These are phyloP conservation scores for Anthoscopus minutus DNA, from an alignment of 2,113 vertebrate species.

Conservation along the genomic window DNA sequence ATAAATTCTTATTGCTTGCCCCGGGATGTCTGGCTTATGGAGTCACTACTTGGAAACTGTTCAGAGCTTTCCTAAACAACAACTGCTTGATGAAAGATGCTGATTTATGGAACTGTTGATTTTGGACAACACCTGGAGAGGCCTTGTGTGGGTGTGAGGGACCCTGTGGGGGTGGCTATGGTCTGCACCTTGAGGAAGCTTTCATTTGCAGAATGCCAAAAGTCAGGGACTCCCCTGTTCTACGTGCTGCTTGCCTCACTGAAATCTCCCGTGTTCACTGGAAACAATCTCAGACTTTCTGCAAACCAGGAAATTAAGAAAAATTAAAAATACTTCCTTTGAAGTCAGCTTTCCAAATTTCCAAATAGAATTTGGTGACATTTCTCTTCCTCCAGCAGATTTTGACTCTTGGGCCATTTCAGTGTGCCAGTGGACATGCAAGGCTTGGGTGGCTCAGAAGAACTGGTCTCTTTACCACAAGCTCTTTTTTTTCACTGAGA, in stretches of 20 bases:
- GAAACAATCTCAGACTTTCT: neutral
- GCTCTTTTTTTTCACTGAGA: neutral
- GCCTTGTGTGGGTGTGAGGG: neutral
- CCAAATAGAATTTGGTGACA: neutral
- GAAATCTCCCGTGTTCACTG: neutral
- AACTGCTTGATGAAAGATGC: neutral
- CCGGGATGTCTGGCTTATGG: neutral
- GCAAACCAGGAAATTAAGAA: neutral
- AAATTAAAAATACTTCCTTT: neutral
- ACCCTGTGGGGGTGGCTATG: neutral
- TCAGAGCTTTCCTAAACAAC: neutral
- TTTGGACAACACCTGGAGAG: neutral
- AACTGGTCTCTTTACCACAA: neutral
- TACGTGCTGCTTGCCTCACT: neutral
- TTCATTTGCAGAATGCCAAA: neutral
- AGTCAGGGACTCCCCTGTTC: neutral
- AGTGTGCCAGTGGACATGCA: neutral
- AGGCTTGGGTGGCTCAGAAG: neutral
- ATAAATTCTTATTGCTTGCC: neutral
- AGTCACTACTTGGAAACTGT: constrained; percentile 8
- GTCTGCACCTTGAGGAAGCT: neutral
- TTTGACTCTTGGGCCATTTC: neutral
- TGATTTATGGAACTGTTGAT: neutral
- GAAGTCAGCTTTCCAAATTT: neutral
- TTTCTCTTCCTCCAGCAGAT: neutral